Percentiles rank a stretch among this genome's conserved stretches.
Evolutionary conservation across 2,888 invertebrate genomes (phyloP).

Genomic region (Mayetiola destructor): DNA sequence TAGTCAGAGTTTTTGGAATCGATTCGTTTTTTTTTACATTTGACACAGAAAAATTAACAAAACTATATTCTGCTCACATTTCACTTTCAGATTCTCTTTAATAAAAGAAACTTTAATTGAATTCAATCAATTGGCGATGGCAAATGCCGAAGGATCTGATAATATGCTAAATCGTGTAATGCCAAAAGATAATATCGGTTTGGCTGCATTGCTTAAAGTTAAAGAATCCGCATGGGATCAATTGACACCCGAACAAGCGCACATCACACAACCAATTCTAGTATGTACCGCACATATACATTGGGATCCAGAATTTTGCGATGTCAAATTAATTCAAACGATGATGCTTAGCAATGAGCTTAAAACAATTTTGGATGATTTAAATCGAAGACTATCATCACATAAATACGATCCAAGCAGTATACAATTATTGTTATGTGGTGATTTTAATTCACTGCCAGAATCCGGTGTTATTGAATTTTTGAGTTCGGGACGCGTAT

Average conservation of each 20-base stretch:
- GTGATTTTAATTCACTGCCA: constrained; percentile 96
- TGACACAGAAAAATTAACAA: too few species aligned
- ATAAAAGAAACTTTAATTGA: constrained; percentile 94
- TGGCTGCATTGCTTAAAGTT: constrained; percentile 88
- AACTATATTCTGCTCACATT: constrained; percentile 1
- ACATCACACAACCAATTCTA: constrained; percentile 69
- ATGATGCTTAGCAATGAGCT: constrained; percentile 97
- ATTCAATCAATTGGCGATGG: constrained; percentile 97
- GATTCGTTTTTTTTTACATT: not conserved
- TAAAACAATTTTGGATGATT: constrained; percentile 73
- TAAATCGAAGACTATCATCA: constrained; percentile 60
- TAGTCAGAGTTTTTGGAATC: not conserved
- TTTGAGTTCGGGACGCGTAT: constrained; percentile 76
- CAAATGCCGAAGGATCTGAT: constrained; percentile 93
- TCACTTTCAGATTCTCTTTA: constrained; percentile 62
- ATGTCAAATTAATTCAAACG: constrained; percentile 97
- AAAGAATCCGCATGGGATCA: constrained; percentile 91
- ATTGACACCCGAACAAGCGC: constrained; percentile 57
- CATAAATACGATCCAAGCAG: constrained; percentile 58
- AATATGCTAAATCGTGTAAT: constrained; percentile 97
- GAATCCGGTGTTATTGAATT: constrained; percentile 97
- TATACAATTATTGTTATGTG: constrained; percentile 87
- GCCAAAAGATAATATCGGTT: constrained; percentile 98
- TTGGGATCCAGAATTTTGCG: constrained; percentile 99
- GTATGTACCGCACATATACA: constrained; percentile 99